Evolutionary conservation across 1,140 invertebrate species (phyloP), one percentile per base, ranked within the genome.

Genomic region (Zaprionus inermis): DNA sequence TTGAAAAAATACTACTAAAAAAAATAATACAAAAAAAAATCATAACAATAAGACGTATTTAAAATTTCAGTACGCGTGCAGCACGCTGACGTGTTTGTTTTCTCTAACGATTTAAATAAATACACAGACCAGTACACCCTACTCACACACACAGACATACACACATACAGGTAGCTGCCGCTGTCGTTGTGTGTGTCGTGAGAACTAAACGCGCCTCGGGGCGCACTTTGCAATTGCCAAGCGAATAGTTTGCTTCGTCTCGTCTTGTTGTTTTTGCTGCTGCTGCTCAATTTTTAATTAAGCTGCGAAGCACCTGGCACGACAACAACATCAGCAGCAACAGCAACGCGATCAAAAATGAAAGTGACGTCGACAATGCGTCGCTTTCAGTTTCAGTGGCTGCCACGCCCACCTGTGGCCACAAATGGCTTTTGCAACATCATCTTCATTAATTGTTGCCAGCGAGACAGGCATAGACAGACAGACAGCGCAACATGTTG

Each of bases 1-100:
- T 32, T 16, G 66, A 63, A 63, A 34, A 41, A 24, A 16, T 30
- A 30, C 22, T 36, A 46, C 49, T 22, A 60, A 16, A 54, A 55
- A 28, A 28, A 28, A 28, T 28, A 32, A 3, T 4, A 32, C 7
- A 3, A 6, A 3, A 32, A 2, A 38, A 16, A 86, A 86, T 81
- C 80, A 85, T 70, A 81, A 80, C 82, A 86, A 85, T 80, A 72
- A 75, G 80, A 61, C 63, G 54, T 65, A 68, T 73, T 89, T 88
- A 76, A 89, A 80, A 88, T 89, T 89, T 44, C 76, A 68, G 67
- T 59, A 73, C 84, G 83, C 84, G 79, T 88, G 64, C 79, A 78
- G 46, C 14, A 5, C 20, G 32, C 59, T 63, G 72, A 66, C 73
- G 60, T 82, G 58, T 32, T 64, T 66, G 59, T 71, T 64, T 71